Evolutionary conservation across 2,797 vertebrate genomes (phyloP), one percentile per base, ranked within the genome.

Genomic region (Siniperca scherzeri): DNA sequence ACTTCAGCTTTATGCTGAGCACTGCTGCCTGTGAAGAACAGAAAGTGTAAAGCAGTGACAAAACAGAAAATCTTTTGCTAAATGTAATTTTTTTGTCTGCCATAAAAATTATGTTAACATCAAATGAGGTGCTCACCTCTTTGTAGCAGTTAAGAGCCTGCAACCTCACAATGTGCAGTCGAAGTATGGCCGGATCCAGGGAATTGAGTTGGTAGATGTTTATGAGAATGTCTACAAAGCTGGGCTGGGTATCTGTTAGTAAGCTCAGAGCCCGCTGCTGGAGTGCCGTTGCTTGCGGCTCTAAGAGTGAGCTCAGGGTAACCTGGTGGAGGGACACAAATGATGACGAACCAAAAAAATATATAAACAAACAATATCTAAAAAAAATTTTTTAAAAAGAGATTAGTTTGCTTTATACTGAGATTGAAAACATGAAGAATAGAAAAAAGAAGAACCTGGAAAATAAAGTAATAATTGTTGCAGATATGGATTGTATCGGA

Each of bases 161-260:
- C 65, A 97, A 74, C 22, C n/a, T 78, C 33, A 19, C 1, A 30
- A 95, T 83, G 40, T 95, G 93, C 12, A 62, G 74, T n/a, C 83
- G 55, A 46, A 96, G 91, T 40, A 79, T 33, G n/a, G 77, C 70
- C 5, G 55, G 90, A 61, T 95, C 93, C 88, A 96, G 60, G 11
- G 87, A 88, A n/a, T 3, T 17, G 22, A 97, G 93, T 5, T 94
- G 91, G 84, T 95, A 96, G 77, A 95, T 89, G 81, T 89, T 86
- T 22, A 95, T 81, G 22, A 96, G 87, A 11, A 50, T 30, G 7
- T 95, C 95, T 21, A 91, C 78, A 75, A 89, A 92, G 66, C 19
- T 84, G 2, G 93, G 74, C 50, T 95, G 93, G 12, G 72, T 66
- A 21, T 95, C 93, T 0, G 80, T 87, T 12, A 96, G 77, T 27